Base-by-base conservation (phyloP, 2,888 invertebrate species). In the Eretmocerus hayati region DNA sequence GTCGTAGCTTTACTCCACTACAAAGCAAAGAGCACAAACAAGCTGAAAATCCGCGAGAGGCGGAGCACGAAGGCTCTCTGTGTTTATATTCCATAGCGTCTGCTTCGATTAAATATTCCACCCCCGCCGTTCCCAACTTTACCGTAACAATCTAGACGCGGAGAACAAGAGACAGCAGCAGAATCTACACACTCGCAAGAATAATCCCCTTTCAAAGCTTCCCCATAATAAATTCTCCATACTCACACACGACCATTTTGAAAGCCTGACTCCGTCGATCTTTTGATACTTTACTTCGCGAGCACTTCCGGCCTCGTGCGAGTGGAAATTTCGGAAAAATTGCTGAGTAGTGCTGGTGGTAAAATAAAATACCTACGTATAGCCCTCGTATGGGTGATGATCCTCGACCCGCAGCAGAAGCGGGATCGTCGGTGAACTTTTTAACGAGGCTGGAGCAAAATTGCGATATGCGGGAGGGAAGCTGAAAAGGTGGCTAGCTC, bases 351-450 rank as follows among this genome's bases (percentile, higher is more conserved):
- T 2, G 35, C 13, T 42, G 35, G 5, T 9, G 33, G 9, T 26
- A 43, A 40, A n/a, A 30, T 48, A 48, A 48, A 48, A 43, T n/a
- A n/a, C n/a, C n/a, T n/a, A n/a, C n/a, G n/a, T n/a, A n/a, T n/a
- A n/a, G n/a, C n/a, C 38, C n/a, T 15, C 22, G 38, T n/a, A 13
- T 6, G 20, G 37, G 13, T 13, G 26, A 30, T 13, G 9, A 11
- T 5, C 23, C 9, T n/a, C 16, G 26, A 26, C 35, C 23, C 26
- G 44, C 43, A 37, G n/a, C n/a, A n/a, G n/a, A n/a, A n/a, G n/a
- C n/a, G n/a, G n/a, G n/a, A n/a, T 46, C 40, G 43, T 42, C 47
- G 40, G 46, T 26, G 47, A 51, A 51, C 40, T 51, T 51, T 51
- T 51, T 51, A 51, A 51, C 51, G 51, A 51, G 51, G 36, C 47